Base-by-base conservation (phyloP, 2,888 invertebrate species). In the Gastracanthus pulcherrimus region DNA sequence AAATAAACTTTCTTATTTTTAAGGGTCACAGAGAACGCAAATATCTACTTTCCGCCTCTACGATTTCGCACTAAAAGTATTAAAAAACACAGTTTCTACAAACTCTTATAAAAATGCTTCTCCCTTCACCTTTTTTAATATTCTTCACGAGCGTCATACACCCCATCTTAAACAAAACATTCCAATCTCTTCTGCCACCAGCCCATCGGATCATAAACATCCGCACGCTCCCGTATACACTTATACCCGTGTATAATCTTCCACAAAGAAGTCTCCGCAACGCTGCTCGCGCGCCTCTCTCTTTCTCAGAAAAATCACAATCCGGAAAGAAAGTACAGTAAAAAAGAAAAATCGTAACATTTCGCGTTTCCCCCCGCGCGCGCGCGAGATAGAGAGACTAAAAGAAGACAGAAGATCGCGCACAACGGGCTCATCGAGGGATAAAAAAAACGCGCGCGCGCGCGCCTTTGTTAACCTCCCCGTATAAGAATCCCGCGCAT, bases 351-450 rank as follows among this genome's bases (percentile, higher is more conserved):
- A 55, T 75, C 19, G 79, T 66, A 79, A 79, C 70, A 67, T 79
- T 82, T 76, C 60, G 79, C 79, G 67, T 82, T 76, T 74, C 29
- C 34, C 66, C 13, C 55, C 58, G 72, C 75, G 58, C 71, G 9
- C 48, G 67, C 71, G 48, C 38, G 58, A 72, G 23, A 29, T 31
- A 38, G 70, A 45, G 60, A 36, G n/a, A n/a, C n/a, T n/a, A n/a
- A n/a, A n/a, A n/a, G n/a, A 75, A 66, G 62, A 77, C 81, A 79
- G 82, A 79, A 81, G 77, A 76, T 11, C 64, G 79, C 69, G 83
- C 83, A 87, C 85, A 86, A 86, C 83, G 66, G 79, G 55, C 70
- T 80, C 80, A 60, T 70, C 80, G 80, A 83, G 84, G 71, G 81
- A 70, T 80, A 80, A 84, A 78, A 80, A 80, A 72, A 45, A 45